Conservation (phyloP, 2,888 invertebrate species). For the Seira sanloemensis region DNA sequence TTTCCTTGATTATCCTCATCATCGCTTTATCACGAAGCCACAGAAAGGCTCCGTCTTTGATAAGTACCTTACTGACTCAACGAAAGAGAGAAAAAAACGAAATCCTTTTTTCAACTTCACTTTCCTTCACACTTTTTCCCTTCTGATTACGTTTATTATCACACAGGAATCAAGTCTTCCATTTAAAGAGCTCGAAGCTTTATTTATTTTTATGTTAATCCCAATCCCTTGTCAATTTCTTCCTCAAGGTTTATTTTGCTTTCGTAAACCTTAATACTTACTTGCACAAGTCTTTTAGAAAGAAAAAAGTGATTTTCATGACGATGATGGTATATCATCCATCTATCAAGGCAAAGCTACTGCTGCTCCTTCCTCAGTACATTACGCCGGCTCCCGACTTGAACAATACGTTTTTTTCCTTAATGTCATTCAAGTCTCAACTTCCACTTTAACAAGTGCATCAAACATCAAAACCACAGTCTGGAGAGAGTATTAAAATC, state of each 20-base stretch:
- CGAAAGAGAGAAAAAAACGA: not conserved
- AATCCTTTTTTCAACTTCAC: constrained; percentile 21
- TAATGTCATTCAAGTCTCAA: not conserved
- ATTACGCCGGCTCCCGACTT: not conserved
- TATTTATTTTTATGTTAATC: not conserved
- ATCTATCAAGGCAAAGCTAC: no score
- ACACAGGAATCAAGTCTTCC: not conserved
- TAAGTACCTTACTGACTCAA: constrained; percentile 22
- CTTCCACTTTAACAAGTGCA: not conserved
- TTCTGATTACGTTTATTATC: constrained; percentile 1
- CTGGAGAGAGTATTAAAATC: not conserved
- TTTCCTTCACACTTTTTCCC: constrained; percentile 50
- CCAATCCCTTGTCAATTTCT: not conserved
- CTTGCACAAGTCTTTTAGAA: no score
- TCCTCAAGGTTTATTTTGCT: not conserved
- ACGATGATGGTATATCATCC: no score
- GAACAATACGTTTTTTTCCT: not conserved
- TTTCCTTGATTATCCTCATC: constrained; percentile 63
- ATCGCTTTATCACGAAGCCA: constrained; percentile 63
- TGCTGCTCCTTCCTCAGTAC: not conserved
- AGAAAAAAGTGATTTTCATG: no score
- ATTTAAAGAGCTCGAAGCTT: not conserved
- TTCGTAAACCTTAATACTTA: no score
- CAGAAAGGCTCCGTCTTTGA: constrained; percentile 55
- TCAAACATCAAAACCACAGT: not conserved